Evolutionary conservation across 2,797 vertebrate genomes (phyloP).

Genomic region (Carcharodon carcharias): DNA sequence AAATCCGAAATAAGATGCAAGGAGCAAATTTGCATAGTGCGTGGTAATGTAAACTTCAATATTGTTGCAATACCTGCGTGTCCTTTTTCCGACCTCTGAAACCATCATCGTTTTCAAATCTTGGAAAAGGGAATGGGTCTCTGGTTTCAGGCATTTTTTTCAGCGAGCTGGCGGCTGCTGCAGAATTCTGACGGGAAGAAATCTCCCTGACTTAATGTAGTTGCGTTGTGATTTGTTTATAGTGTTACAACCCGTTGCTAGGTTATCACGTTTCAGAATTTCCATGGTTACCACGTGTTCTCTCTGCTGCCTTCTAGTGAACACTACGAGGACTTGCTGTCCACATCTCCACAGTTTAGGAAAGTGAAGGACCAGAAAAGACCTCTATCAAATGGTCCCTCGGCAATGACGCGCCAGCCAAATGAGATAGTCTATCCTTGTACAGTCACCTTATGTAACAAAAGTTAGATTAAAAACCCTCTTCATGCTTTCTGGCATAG

Average conservation of each 20-base stretch:
- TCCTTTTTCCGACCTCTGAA: conserved; percentile 47
- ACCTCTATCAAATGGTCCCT: neutral
- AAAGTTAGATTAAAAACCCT: too few relatives aligned
- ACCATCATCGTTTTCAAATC: conserved; percentile 54
- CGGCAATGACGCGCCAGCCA: too few relatives aligned
- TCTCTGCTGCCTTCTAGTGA: neutral
- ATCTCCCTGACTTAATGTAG: neutral
- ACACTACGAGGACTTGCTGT: neutral
- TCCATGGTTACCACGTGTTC: conserved; percentile 1
- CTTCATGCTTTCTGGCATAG: too few relatives aligned
- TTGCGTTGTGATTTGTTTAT: neutral
- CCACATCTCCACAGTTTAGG: neutral
- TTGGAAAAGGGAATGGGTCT: conserved; percentile 56
- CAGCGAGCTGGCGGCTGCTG: neutral
- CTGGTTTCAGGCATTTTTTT: conserved; percentile 51
- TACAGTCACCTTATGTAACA: too few relatives aligned
- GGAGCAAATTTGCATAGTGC: neutral
- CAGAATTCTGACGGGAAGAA: neutral
- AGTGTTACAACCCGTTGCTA: neutral
- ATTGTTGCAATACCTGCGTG: conserved; percentile 52
- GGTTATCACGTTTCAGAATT: neutral
- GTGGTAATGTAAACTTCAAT: neutral
- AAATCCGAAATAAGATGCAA: neutral
- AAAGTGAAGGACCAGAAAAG: neutral
- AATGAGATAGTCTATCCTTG: too few relatives aligned